Percentiles rank a stretch among this genome's conserved stretches.
Conservation (phyloP, 2,888 invertebrate genomes). For the Achlya flavicornis region DNA sequence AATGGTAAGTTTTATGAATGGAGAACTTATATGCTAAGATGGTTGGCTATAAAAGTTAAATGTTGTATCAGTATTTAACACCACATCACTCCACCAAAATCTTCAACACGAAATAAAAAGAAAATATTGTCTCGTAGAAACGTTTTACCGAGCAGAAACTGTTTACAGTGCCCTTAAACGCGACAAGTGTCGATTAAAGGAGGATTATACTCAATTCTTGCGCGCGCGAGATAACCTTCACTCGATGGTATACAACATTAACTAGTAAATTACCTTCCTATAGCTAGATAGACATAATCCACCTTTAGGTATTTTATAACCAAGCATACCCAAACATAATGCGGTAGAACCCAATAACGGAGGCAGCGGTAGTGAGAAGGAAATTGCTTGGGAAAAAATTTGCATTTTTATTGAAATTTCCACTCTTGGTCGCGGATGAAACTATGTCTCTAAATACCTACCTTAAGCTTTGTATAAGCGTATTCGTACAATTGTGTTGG, state of each 20-base stretch:
- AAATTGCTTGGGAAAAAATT: slow-evolving; percentile 76
- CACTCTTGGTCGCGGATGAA: slow-evolving; percentile 75
- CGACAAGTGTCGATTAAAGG: slow-evolving; percentile 45
- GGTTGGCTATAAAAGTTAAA: neutral
- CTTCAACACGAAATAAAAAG: slow-evolving; percentile 18
- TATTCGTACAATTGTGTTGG: slow-evolving; percentile 48
- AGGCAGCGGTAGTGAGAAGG: slow-evolving; percentile 67
- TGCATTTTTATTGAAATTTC: slow-evolving; percentile 83
- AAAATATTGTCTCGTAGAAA: slow-evolving; percentile 29
- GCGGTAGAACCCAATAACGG: slow-evolving; percentile 72
- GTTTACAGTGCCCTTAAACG: slow-evolving; percentile 33
- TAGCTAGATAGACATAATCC: slow-evolving; percentile 47
- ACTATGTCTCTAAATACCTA: slow-evolving; percentile 76
- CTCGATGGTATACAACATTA: slow-evolving; percentile 61
- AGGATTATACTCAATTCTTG: slow-evolving; percentile 56
- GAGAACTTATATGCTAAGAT: neutral
- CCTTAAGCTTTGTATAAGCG: slow-evolving; percentile 69
- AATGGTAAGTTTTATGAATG: neutral
- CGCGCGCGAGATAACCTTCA: slow-evolving; percentile 58
- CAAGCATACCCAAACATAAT: slow-evolving; percentile 63
- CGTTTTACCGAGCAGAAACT: slow-evolving; percentile 36
- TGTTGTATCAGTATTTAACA: neutral
- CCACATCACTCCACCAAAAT: neutral
- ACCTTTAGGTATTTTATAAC: slow-evolving; percentile 53
- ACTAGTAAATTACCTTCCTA: slow-evolving; percentile 57